Percentiles rank a stretch among this genome's conserved stretches.
These are phyloP conservation scores for Meloidogyne chitwoodi DNA, from an alignment of 1,140 invertebrate genomes.

Conservation along the genomic window DNA sequence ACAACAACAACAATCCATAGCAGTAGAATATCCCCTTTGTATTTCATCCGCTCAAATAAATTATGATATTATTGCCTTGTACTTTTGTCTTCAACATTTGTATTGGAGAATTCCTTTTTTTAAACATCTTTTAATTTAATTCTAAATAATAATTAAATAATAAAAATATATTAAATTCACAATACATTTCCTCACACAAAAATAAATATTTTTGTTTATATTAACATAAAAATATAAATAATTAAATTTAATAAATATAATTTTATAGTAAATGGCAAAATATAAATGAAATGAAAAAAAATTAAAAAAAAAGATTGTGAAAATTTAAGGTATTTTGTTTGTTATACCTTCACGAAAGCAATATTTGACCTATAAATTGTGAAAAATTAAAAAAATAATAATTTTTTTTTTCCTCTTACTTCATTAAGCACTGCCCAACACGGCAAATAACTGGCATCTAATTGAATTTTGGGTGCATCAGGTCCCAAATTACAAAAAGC, in stretches of 20 bases:
- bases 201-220: too few species aligned
- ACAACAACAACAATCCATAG: too few species aligned
- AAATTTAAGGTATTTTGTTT: not conserved
- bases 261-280: not conserved
- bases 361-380: not conserved
- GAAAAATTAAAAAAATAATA: not conserved
- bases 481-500: slow-evolving; percentile 36
- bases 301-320: not conserved
- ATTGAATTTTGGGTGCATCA: not conserved
- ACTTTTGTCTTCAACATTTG: too few species aligned
- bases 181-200: too few species aligned
- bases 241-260: not conserved
- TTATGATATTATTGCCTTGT: too few species aligned
- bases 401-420: not conserved
- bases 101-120: too few species aligned
- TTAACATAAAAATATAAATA: too few species aligned
- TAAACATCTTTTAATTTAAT: too few species aligned
- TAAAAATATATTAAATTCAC: too few species aligned
- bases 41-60: too few species aligned
- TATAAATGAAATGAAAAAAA: not conserved
- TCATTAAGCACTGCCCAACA: slow-evolving; percentile 6
- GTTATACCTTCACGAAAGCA: slow-evolving; percentile 7
- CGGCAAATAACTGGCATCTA: slow-evolving; percentile 9
- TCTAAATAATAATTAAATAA: too few species aligned
- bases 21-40: too few species aligned